Evolutionary conservation across 1,140 invertebrate species (phyloP).

Genomic region (Carposina sasakii): DNA sequence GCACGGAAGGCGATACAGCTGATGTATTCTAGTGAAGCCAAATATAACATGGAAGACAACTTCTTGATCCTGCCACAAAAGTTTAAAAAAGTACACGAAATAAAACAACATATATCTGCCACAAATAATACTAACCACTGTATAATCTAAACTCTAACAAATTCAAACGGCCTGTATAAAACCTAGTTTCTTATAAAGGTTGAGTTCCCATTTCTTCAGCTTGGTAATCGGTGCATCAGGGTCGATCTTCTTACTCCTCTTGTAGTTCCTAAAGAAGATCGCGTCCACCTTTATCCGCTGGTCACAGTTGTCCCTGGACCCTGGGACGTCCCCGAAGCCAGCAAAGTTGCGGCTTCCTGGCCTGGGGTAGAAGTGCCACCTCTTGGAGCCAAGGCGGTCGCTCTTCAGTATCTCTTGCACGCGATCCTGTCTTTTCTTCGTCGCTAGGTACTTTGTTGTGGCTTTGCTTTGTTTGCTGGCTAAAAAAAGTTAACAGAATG

Average conservation of each 20-base stretch:
- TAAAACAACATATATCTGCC: no score
- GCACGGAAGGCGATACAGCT: no score
- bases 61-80: no score
- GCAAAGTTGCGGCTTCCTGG: no score
- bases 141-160: no score
- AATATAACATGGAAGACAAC: no score
- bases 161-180: constrained; percentile 56
- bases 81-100: no score
- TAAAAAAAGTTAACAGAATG: constrained; percentile 26
- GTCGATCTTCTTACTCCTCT: constrained; percentile 45
- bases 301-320: constrained; percentile 37
- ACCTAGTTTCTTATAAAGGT: constrained; percentile 60
- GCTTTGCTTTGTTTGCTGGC: constrained; percentile 52
- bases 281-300: constrained; percentile 49
- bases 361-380: constrained; percentile 53
- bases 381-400: constrained; percentile 53
- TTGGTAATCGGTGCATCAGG: constrained; percentile 50
- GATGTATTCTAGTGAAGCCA: no score
- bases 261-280: constrained; percentile 57
- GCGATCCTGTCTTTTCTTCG: constrained; percentile 52
- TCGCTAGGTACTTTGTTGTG: constrained; percentile 50
- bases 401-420: constrained; percentile 53
- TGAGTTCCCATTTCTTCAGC: constrained; percentile 56
- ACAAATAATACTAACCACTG: no score
- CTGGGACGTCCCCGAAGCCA: no score